phyloP scores from a whole-genome alignment of 2,113 vertebrate genomes.

The Colistium nudipinnis region DNA sequence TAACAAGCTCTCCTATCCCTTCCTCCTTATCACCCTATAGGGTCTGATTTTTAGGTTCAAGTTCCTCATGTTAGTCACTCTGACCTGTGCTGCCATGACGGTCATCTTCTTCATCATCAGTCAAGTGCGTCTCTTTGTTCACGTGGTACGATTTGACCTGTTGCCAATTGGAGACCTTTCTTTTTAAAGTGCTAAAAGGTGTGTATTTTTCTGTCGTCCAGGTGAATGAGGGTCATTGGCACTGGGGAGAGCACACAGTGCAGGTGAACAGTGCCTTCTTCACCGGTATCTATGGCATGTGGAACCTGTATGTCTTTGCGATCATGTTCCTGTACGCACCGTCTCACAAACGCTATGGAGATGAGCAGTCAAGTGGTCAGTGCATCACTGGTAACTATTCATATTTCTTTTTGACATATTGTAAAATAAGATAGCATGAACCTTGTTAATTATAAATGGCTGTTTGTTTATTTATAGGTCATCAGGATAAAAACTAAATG shows the following conservation, averaged over 20 bases:
- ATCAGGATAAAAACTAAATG: background rate
- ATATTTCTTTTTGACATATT: background rate
- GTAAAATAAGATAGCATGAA: background rate
- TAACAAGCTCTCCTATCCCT: background rate
- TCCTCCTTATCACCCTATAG: constrained; percentile 65
- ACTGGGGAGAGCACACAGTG: constrained; percentile 91
- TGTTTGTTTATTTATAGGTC: background rate
- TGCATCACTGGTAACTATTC: constrained; percentile 64
- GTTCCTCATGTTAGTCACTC: constrained; percentile 97
- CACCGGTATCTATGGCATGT: constrained; percentile 98
- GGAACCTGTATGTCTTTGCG: constrained; percentile 98
- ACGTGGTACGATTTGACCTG: background rate
- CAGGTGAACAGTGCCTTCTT: constrained; percentile 97
- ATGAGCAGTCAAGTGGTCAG: constrained; percentile 90
- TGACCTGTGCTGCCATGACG: constrained; percentile 95
- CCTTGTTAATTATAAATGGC: background rate
- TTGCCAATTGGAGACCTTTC: too few species aligned
- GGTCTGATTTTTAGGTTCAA: constrained; percentile 98
- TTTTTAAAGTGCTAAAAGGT: background rate
- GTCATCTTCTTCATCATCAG: constrained; percentile 99
- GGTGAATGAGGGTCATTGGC: constrained; percentile 97
- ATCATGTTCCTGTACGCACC: constrained; percentile 98
- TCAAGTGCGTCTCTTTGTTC: constrained; percentile 83
- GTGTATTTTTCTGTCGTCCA: constrained; percentile 55
- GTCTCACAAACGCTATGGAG: constrained; percentile 95